Percentiles rank a stretch among this genome's conserved stretches.
Evolutionary conservation across 2,797 vertebrate genomes (phyloP).

Genomic region (Florisuga fusca): DNA sequence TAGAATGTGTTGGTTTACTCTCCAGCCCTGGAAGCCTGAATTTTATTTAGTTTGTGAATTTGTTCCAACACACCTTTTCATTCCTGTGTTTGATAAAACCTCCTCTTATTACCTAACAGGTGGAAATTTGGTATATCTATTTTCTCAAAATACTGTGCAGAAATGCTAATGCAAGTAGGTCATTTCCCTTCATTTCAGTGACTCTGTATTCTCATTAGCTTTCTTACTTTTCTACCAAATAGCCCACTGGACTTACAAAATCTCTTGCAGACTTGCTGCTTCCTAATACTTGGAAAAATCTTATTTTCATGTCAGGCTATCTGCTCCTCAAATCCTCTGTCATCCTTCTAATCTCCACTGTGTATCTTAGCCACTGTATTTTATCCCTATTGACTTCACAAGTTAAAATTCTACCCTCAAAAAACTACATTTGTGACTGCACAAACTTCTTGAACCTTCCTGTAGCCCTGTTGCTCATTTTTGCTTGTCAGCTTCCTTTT

Average conservation of each 20-base stretch:
- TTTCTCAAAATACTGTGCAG: not conserved
- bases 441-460: not conserved
- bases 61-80: slow-evolving; percentile 3
- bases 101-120: not conserved
- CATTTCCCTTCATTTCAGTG: not conserved
- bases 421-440: slow-evolving; percentile 8
- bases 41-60: slow-evolving; percentile 7
- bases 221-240: slow-evolving; percentile 31
- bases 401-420: slow-evolving; percentile 49
- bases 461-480: not conserved
- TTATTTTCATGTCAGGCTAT: slow-evolving; percentile 64
- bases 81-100: not conserved
- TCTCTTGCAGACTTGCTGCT: slow-evolving; percentile 34
- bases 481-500: slow-evolving; percentile 29
- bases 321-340: slow-evolving; percentile 64
- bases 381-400: slow-evolving; percentile 53
- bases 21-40: not conserved
- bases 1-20: not conserved
- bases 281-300: slow-evolving; percentile 62
- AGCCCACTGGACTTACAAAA: slow-evolving; percentile 46
- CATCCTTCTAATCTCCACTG: slow-evolving; percentile 65
- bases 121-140: not conserved
- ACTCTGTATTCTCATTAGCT: slow-evolving; percentile 32
- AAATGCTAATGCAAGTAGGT: slow-evolving; percentile 20
- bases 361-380: slow-evolving; percentile 31